phyloP scores from a whole-genome alignment of 2,113 vertebrate genomes.

The Osmerus mordax region DNA sequence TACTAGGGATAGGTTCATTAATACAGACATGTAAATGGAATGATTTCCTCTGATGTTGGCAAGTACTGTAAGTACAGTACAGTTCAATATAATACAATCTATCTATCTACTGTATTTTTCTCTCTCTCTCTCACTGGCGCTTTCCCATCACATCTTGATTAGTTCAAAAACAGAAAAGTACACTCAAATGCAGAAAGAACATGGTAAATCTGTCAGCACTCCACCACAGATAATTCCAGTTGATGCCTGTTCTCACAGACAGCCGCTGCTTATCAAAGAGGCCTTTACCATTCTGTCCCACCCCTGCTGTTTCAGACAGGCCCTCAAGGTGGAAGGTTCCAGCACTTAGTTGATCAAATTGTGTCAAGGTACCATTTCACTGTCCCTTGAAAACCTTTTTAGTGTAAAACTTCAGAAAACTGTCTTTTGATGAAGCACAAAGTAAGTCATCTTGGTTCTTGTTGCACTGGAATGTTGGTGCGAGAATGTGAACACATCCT shows the following conservation, averaged over 20 bases:
- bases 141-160: background rate
- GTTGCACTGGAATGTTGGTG: background rate
- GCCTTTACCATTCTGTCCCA: too few relatives aligned
- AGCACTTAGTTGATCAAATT: too few relatives aligned
- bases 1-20: constrained; percentile 19
- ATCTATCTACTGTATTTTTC: too few relatives aligned
- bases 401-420: background rate
- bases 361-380: too few relatives aligned
- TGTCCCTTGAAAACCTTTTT: too few relatives aligned
- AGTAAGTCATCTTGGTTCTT: background rate
- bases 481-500: too few relatives aligned
- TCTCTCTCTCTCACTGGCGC: background rate
- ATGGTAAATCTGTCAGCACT: background rate
- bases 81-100: background rate
- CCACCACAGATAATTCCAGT: background rate
- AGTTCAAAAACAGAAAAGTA: background rate
- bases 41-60: background rate
- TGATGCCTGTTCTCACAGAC: background rate
- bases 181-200: background rate
- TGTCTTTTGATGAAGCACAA: background rate
- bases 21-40: constrained; percentile 20
- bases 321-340: too few relatives aligned
- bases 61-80: background rate
- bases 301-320: too few relatives aligned
- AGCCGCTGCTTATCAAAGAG: background rate